These are phyloP conservation scores for Sthenelais limicola DNA, from an alignment of 2,888 invertebrate species.

Conservation along the genomic window DNA sequence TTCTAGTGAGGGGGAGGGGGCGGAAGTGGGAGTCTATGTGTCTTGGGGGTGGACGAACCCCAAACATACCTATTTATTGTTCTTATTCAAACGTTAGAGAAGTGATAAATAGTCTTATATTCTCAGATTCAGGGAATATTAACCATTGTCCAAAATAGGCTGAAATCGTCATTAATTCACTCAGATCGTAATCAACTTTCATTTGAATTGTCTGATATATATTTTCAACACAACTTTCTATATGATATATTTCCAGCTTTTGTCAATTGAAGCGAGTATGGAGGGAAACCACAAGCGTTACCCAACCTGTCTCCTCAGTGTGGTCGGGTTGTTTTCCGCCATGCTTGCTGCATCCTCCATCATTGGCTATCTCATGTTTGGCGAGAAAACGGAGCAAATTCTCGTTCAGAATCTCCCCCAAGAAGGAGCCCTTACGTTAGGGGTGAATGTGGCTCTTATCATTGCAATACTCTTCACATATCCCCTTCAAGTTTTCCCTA, in stretches of 20 bases:
- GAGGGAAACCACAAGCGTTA: slow-evolving; percentile 68
- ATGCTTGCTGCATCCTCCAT: slow-evolving; percentile 61
- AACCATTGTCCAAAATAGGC: too few relatives aligned
- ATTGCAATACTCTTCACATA: slow-evolving; percentile 66
- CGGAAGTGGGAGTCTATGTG: too few relatives aligned
- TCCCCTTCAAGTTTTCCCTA: slow-evolving; percentile 67
- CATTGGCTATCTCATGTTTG: slow-evolving; percentile 64
- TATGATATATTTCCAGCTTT: slow-evolving; percentile 46
- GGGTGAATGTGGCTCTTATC: slow-evolving; percentile 63
- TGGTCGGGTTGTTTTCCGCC: slow-evolving; percentile 55
- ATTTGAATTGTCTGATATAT: too few relatives aligned
- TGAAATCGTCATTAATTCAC: too few relatives aligned
- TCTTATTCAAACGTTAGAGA: too few relatives aligned
- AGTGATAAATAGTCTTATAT: too few relatives aligned
- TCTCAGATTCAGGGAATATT: too few relatives aligned
- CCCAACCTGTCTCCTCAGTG: slow-evolving; percentile 60
- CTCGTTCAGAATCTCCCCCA: slow-evolving; percentile 60
- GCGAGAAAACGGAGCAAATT: slow-evolving; percentile 62
- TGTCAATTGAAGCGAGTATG: slow-evolving; percentile 71
- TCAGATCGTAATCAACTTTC: too few relatives aligned
- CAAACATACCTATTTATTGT: too few relatives aligned
- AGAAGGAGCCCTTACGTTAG: slow-evolving; percentile 52
- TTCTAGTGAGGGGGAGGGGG: too few relatives aligned
- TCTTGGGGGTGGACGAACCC: too few relatives aligned
- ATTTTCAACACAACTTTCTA: too few relatives aligned